Conservation (phyloP, 2,888 invertebrate species). For the Eupeodes luniger region DNA sequence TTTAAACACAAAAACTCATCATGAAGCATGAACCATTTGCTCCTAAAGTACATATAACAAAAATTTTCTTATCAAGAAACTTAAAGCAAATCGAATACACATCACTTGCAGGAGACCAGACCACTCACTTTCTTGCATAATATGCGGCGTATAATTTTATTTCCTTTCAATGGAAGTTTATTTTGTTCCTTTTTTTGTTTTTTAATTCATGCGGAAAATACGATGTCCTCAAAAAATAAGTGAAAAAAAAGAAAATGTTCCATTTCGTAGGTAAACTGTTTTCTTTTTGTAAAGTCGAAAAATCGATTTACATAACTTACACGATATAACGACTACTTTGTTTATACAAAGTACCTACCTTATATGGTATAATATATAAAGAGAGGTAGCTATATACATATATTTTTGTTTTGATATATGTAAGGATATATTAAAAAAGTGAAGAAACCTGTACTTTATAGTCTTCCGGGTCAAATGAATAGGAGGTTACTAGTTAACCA, state of each 20-base stretch:
- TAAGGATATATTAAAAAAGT: conserved; percentile 30
- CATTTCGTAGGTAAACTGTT: conserved; percentile 34
- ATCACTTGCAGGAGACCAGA: neutral
- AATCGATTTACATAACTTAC: conserved; percentile 59
- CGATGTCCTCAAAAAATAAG: conserved; percentile 4
- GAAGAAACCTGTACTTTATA: conserved; percentile 14
- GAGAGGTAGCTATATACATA: neutral
- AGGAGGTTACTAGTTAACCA: conserved; percentile 20
- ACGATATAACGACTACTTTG: neutral
- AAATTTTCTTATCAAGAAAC: neutral
- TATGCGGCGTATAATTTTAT: conserved; percentile 8
- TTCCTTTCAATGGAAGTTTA: conserved; percentile 15
- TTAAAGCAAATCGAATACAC: neutral
- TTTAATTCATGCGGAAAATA: conserved; percentile 1
- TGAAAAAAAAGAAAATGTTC: neutral
- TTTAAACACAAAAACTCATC: too few relatives aligned
- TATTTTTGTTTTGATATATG: neutral
- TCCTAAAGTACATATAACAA: too few relatives aligned
- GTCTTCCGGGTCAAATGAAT: conserved; percentile 34
- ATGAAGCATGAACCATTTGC: too few relatives aligned
- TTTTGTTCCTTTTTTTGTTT: neutral
- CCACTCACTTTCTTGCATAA: neutral
- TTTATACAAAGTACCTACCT: neutral
- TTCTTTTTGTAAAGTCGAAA: neutral
- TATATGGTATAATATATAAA: neutral